Conservation (phyloP, 2,113 vertebrate genomes). For the Puffinus mauretanicus region DNA sequence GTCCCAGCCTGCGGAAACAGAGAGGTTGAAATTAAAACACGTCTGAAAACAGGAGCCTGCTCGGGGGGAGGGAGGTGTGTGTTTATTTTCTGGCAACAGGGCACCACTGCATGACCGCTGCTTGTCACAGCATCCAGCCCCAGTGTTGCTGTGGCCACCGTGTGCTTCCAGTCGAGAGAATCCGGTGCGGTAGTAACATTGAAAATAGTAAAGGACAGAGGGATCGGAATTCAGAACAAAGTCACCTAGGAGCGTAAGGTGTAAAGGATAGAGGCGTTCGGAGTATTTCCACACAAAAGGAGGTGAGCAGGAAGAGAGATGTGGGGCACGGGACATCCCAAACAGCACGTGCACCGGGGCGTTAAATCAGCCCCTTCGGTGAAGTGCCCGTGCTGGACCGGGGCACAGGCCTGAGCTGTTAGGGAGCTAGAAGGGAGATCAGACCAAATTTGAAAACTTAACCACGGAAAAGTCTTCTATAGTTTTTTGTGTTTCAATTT, state of each 20-base stretch:
- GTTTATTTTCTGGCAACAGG: not conserved
- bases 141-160: not conserved
- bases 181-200: fast-evolving
- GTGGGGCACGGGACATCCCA: fast-evolving
- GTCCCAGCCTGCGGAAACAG: not conserved
- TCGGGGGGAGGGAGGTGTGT: not conserved
- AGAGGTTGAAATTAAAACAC: not conserved
- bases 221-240: not conserved
- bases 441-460: not conserved
- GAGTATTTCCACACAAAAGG: not conserved
- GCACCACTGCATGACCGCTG: not conserved
- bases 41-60: not conserved
- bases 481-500: not conserved
- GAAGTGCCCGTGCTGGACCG: not conserved
- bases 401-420: not conserved
- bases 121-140: not conserved
- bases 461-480: fast-evolving
- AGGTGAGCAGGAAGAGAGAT: not conserved
- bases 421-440: not conserved
- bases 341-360: fast-evolving
- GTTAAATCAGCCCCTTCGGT: not conserved
- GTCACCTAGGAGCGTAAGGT: not conserved
- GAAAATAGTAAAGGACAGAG: not conserved
- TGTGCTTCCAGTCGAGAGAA: not conserved
- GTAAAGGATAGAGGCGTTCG: not conserved